Percentiles rank a stretch among this genome's conserved stretches.
Evolutionary conservation across 2,888 invertebrate species (phyloP).

Genomic region (Asteroscopus sphinx): DNA sequence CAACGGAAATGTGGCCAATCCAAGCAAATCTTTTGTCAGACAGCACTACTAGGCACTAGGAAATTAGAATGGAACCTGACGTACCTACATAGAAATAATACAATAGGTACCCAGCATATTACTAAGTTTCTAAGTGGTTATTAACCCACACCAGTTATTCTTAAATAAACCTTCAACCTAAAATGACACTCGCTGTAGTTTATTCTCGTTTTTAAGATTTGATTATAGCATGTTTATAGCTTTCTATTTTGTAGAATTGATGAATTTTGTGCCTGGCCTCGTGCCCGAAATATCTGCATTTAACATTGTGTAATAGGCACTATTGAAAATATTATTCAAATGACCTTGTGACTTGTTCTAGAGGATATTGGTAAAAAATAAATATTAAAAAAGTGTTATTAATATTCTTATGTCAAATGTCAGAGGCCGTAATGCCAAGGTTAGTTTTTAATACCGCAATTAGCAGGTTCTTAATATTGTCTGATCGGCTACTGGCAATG

Average conservation of each 20-base stretch:
- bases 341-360: conserved; percentile 23
- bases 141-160: too few relatives aligned
- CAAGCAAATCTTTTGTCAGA: conserved; percentile 20
- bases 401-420: conserved; percentile 34
- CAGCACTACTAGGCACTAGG: conserved; percentile 6
- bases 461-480: conserved; percentile 9
- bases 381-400: conserved; percentile 11
- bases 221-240: too few relatives aligned
- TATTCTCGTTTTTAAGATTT: too few relatives aligned
- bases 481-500: conserved; percentile 15
- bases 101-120: too few relatives aligned
- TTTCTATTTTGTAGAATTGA: not conserved
- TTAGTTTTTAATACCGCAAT: conserved; percentile 2
- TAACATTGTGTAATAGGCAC: conserved; percentile 4
- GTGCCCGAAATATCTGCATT: conserved; percentile 11
- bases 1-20: conserved; percentile 13
- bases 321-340: conserved; percentile 9
- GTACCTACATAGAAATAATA: conserved; percentile 25
- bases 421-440: conserved; percentile 39
- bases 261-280: conserved; percentile 1
- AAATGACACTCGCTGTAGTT: conserved; percentile 10
- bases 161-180: too few relatives aligned
- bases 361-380: conserved; percentile 16
- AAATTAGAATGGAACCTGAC: conserved; percentile 23
- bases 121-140: too few relatives aligned